Base-by-base conservation (phyloP, 1,140 invertebrate species). In the Pogonomyrmex californicus region DNA sequence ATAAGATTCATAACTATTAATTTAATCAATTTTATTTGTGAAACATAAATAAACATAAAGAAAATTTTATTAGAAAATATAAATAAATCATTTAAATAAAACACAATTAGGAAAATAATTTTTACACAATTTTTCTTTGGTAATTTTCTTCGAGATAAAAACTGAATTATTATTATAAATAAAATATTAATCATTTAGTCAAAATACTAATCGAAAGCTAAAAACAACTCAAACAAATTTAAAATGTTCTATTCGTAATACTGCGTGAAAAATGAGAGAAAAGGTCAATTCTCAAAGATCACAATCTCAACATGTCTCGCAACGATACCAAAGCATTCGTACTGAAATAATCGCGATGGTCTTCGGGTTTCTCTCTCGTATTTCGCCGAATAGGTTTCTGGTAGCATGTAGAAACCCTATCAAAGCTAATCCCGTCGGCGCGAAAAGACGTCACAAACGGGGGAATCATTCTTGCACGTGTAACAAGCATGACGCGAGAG, bases 401-500 rank as follows among this genome's bases (percentile, higher is more conserved):
- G 36, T 54, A 68, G 47, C 44, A 33, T 47, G 47, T 30, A 44
- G 77, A 81, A 81, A 33, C 63, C 58, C 75, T 89, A 88, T 88
- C 87, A 71, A 54, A 89, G 73, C 75, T 78, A 86, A 88, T 89
- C 88, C 87, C 56, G 83, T 77, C 76, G 87, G 85, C 51, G 83
- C 77, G 88, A 81, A 75, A 86, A 76, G 83, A 88, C 88, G 54
- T 71, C 58, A 58, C 82, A 51, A 44, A 41, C 68, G 41, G 38
- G 56, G 63, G 76, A 88, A 88, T 86, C 63, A 88, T 85, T 51
- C 51, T 41, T 58, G 87, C 75, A 70, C 79, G 60, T 82, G 76
- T 90, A 92, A 92, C 91, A 87, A 93, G 88, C 85, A 87, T 91
- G 91, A 92, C 90, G 77, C 87, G 41, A 23, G 89, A 83, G 86